A percentile compares a stretch with the other conserved stretches of the same genome.
Evolutionary conservation across 2,888 invertebrate genomes (phyloP).

Genomic region (Lasius platythorax): DNA sequence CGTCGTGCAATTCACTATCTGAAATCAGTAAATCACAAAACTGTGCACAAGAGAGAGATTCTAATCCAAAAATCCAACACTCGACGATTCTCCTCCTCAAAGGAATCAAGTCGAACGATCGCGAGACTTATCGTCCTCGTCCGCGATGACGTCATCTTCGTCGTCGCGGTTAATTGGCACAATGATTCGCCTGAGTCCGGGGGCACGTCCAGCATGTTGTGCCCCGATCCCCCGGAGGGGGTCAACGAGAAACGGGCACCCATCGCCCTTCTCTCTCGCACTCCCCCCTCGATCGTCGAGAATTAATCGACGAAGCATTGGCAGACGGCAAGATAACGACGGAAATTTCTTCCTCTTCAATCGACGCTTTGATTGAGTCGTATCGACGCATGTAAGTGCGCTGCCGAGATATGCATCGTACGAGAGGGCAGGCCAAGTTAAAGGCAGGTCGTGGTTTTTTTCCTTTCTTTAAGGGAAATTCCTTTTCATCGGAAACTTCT

Average conservation of each 20-base stretch:
- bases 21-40: background rate
- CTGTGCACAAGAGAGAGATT: background rate
- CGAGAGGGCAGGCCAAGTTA: background rate
- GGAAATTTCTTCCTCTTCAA: conserved; percentile 59
- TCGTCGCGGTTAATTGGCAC: conserved; percentile 66
- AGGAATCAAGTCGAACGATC: conserved; percentile 12
- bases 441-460: conserved; percentile 1
- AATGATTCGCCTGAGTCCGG: conserved; percentile 57
- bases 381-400: conserved; percentile 7
- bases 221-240: conserved; percentile 72
- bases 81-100: background rate
- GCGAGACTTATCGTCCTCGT: conserved; percentile 19
- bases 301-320: conserved; percentile 62
- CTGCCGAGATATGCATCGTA: background rate
- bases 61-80: background rate
- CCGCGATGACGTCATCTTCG: conserved; percentile 26
- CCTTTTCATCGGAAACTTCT: background rate
- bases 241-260: conserved; percentile 60
- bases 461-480: background rate
- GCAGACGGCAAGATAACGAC: conserved; percentile 52
- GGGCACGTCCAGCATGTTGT: conserved; percentile 65
- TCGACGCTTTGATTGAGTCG: conserved; percentile 49
- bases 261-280: conserved; percentile 5
- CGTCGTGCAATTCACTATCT: background rate
- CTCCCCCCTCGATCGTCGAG: conserved; percentile 35